Conservation (phyloP, 1,140 invertebrate genomes). For the Brachionus rotundiformis region DNA sequence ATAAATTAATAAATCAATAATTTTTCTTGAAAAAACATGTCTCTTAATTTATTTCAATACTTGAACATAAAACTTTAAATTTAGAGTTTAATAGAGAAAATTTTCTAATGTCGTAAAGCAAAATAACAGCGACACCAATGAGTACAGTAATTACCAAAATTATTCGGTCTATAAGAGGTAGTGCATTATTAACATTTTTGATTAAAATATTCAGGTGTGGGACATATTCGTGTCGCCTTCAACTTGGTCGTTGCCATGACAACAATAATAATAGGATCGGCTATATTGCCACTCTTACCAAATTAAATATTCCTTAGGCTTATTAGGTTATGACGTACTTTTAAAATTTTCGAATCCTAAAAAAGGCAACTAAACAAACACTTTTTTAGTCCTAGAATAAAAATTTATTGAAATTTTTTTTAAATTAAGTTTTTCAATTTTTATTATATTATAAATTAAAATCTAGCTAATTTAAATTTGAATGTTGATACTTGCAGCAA, state of each 20-base stretch:
- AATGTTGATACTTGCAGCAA: background rate
- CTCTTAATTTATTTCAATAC: background rate
- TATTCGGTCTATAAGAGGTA: background rate
- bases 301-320: background rate
- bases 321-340: background rate
- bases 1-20: background rate
- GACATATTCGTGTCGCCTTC: background rate
- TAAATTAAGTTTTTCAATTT: background rate
- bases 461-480: background rate
- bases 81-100: background rate
- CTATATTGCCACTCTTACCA: background rate
- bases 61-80: background rate
- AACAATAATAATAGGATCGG: background rate
- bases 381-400: background rate
- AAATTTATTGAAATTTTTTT: background rate
- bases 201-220: background rate
- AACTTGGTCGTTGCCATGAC: background rate
- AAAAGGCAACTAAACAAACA: background rate
- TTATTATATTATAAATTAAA: background rate
- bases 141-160: background rate
- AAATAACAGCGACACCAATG: background rate
- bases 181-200: background rate
- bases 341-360: background rate
- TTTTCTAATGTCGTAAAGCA: background rate
- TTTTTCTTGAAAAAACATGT: constrained; percentile 12